Percentiles rank a stretch among this genome's conserved stretches.
Evolutionary conservation across 2,888 invertebrate species (phyloP).

Genomic region (Diadegma fenestrale): DNA sequence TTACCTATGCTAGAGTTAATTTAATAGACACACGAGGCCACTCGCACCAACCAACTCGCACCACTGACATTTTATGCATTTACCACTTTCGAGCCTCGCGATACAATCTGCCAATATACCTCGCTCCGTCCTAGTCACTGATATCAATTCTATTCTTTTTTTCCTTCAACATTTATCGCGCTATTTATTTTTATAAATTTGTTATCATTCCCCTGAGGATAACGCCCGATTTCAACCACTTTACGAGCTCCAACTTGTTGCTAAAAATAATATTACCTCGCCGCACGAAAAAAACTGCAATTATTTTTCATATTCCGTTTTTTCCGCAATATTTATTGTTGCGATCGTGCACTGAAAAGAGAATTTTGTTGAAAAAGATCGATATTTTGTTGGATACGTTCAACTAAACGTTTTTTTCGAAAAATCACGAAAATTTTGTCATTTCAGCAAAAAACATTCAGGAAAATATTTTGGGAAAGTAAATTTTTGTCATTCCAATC

Average conservation of each 20-base stretch:
- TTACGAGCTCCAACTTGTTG: not conserved
- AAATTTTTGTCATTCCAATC: no score
- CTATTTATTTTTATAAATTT: not conserved
- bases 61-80: constrained; percentile 58
- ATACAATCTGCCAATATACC: constrained; percentile 51
- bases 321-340: not conserved
- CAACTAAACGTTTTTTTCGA: no score
- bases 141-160: not conserved
- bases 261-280: not conserved
- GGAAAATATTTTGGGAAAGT: no score
- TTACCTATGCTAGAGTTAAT: constrained; percentile 48
- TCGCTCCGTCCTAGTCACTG: not conserved
- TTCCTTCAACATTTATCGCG: not conserved
- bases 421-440: no score
- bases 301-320: not conserved
- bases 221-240: not conserved
- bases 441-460: no score
- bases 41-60: constrained; percentile 26
- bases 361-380: no score
- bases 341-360: no score
- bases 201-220: not conserved
- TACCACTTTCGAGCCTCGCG: constrained; percentile 51
- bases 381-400: no score
- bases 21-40: constrained; percentile 60
- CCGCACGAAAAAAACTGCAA: not conserved